Evolutionary conservation across 23 tunicate genomes (phyloP).

Genomic region (Oikopleura dioica): DNA sequence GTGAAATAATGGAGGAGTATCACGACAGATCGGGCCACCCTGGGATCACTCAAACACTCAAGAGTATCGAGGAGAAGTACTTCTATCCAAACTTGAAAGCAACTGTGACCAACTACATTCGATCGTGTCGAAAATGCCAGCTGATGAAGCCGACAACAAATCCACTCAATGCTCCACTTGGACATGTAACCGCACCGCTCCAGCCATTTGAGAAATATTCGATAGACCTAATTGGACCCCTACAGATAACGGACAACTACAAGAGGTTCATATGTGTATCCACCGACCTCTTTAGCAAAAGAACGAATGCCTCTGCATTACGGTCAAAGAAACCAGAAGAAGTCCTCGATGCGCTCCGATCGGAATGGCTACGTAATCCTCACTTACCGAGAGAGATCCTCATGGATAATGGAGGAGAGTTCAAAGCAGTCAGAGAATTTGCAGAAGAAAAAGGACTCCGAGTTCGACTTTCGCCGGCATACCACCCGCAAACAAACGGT

Average conservation of each 20-base stretch:
- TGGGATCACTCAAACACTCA: background rate
- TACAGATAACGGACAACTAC: background rate
- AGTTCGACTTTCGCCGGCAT: background rate
- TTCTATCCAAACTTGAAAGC: background rate
- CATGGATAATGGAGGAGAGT: background rate
- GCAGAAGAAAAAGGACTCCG: background rate
- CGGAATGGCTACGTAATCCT: background rate
- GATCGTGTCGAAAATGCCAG: background rate
- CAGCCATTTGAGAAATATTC: background rate
- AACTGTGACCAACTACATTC: background rate
- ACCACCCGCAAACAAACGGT: slow-evolving; percentile 6
- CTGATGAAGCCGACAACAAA: background rate
- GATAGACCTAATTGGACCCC: background rate
- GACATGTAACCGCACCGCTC: background rate
- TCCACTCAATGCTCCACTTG: background rate
- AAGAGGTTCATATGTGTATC: background rate
- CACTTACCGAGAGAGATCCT: background rate
- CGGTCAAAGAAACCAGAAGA: background rate
- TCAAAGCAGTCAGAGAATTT: background rate
- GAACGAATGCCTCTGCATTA: background rate
- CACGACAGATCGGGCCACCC: background rate
- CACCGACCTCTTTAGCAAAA: background rate
- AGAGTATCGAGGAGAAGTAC: background rate
- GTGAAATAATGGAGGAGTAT: background rate
- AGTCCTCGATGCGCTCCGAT: background rate